Percentiles rank a stretch among this genome's conserved stretches.
Evolutionary conservation across 1,140 invertebrate species (phyloP).

Genomic region (Drosophila lacteicornis): DNA sequence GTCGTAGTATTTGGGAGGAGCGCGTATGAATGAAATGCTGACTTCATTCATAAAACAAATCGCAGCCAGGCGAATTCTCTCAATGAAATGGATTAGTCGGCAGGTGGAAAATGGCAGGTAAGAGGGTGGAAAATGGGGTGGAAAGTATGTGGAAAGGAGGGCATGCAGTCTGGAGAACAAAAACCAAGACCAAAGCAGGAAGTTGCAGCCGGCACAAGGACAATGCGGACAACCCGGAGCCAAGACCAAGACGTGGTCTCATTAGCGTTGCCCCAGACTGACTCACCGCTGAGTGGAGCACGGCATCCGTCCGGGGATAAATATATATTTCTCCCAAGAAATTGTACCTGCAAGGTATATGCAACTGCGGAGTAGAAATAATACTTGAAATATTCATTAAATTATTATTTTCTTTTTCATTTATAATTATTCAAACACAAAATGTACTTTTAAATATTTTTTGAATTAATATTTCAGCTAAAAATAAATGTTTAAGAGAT

Average conservation of each 20-base stretch:
- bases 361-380: too few species aligned
- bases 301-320: background rate
- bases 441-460: too few species aligned
- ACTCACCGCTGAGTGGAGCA: conserved; percentile 8
- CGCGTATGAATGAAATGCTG: conserved; percentile 72
- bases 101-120: conserved; percentile 38
- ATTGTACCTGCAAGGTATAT: background rate
- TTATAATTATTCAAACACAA: too few species aligned
- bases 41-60: conserved; percentile 81
- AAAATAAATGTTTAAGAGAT: too few species aligned
- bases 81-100: conserved; percentile 82
- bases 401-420: too few species aligned
- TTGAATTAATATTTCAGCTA: too few species aligned
- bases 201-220: conserved; percentile 52
- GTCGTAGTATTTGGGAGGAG: conserved; percentile 67
- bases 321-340: background rate
- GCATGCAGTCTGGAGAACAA: conserved; percentile 40
- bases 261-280: conserved; percentile 67
- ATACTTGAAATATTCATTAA: too few species aligned
- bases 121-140: background rate
- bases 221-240: conserved; percentile 27
- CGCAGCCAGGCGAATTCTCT: conserved; percentile 56
- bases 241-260: conserved; percentile 58
- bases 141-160: background rate
- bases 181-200: conserved; percentile 64